Percentiles rank a stretch among this genome's conserved stretches.
phyloP scores from a whole-genome alignment of 1,140 invertebrate genomes.

The Odontomachus brunneus region DNA sequence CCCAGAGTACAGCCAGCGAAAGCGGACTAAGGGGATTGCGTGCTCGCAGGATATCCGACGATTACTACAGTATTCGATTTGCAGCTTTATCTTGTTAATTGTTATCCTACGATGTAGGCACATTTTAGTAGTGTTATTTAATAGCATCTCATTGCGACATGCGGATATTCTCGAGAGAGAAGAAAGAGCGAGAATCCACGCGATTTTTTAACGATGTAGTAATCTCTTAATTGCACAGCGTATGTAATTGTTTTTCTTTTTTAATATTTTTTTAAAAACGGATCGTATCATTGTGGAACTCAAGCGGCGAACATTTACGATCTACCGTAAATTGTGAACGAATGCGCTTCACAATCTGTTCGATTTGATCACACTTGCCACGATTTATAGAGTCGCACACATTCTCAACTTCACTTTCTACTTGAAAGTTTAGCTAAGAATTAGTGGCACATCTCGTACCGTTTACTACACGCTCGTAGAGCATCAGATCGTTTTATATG shows the following conservation, averaged over 20 bases:
- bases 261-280: constrained; percentile 54
- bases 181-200: constrained; percentile 57
- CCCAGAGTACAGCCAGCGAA: constrained; percentile 87
- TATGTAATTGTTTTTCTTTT: constrained; percentile 35
- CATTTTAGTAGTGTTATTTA: constrained; percentile 78
- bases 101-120: constrained; percentile 76
- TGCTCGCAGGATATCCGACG: constrained; percentile 75
- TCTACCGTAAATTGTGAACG: constrained; percentile 21
- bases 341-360: not conserved
- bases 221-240: constrained; percentile 37
- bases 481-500: constrained; percentile 14
- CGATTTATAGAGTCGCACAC: not conserved
- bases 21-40: constrained; percentile 81
- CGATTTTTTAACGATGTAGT: constrained; percentile 61
- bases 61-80: constrained; percentile 84
- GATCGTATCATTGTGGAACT: constrained; percentile 31
- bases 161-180: constrained; percentile 28
- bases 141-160: constrained; percentile 69
- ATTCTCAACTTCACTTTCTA: constrained; percentile 37
- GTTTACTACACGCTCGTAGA: constrained; percentile 23
- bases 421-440: constrained; percentile 48
- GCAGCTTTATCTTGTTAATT: constrained; percentile 84
- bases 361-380: constrained; percentile 23
- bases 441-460: constrained; percentile 14
- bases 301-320: not conserved